phyloP scores from a whole-genome alignment of 2,113 vertebrate genomes.

The Hymenochirus boettgeri region DNA sequence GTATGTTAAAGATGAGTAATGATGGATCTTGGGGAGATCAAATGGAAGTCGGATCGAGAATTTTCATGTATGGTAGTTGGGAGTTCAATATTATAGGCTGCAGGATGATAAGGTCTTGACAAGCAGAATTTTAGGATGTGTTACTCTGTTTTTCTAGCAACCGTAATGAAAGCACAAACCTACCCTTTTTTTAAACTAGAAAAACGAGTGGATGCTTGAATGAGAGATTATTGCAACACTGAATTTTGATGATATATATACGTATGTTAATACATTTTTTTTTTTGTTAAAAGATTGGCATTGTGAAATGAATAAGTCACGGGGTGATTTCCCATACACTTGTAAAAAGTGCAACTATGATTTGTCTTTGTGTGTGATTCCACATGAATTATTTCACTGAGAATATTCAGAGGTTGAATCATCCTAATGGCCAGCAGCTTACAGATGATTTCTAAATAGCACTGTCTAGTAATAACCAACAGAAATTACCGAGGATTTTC shows the following conservation, averaged over 20 bases:
- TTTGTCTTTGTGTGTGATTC: constrained; percentile 15
- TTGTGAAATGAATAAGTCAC: constrained; percentile 30
- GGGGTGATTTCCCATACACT: constrained; percentile 32
- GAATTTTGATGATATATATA: constrained; percentile 21
- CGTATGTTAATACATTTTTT: no score
- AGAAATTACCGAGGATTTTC: background rate
- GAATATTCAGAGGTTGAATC: background rate
- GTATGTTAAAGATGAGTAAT: no score
- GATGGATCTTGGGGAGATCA: background rate
- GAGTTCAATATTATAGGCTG: constrained; percentile 15
- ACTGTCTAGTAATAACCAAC: no score
- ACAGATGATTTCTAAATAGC: constrained; percentile 4
- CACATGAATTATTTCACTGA: constrained; percentile 12
- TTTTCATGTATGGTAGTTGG: constrained; percentile 1
- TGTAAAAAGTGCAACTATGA: constrained; percentile 15
- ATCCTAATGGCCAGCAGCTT: constrained; percentile 5
- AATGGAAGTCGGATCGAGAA: background rate
- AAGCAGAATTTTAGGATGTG: constrained; percentile 19
- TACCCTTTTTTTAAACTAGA: constrained; percentile 29
- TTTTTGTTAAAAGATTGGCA: constrained; percentile 36
- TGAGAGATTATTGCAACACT: constrained; percentile 23
- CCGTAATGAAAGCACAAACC: constrained; percentile 40
- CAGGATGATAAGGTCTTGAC: background rate
- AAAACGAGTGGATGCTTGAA: constrained; percentile 17
- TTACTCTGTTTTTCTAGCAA: constrained; percentile 22